Evolutionary conservation across 2,888 invertebrate species (phyloP), one percentile per base, ranked within the genome.

Genomic region (Calliphora vomitoria): DNA sequence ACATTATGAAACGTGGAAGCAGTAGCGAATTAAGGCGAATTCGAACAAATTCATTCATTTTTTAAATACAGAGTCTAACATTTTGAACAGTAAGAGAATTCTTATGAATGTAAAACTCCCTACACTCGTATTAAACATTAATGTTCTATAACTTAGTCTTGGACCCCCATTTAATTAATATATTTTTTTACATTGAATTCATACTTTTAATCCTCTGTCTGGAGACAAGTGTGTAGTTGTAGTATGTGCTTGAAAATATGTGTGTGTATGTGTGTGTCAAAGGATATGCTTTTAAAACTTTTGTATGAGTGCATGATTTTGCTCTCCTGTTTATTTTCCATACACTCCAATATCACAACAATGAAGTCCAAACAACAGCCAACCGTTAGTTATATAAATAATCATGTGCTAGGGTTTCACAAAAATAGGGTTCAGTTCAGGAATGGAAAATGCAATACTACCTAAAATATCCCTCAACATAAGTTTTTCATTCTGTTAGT

Each of bases 351-450:
- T 5, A 35, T 35, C 4, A 15, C 50, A 50, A 31, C 20, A 47
- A 20, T 13, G 55, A 68, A 82, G 35, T 64, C 62, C 62, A 55
- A 60, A 58, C 58, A 69, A 62, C 25, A 25, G 2, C 25, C 80
- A 38, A 80, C 58, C 38, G 58, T 75, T 60, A 75, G 75, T 31
- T 72, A 72, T 72, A 72, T 76, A 75, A 71, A 69, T 75, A 85
- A 50, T 66, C 64, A 72, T 64, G 31, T 53, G 72, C 25, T 60
- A 79, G 85, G 85, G 81, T 85, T 85, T 80, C 60, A 75, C 35
- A 68, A 78, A 85, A 75, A 85, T 75, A 69, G 75, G 80, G 69
- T 80, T 85, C 64, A 10, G 18, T 60, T n/a, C 35, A 35, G 35
- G 35, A 6, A 35, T 6, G 35, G 35, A 35, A 6, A 35, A 35